phyloP scores from a whole-genome alignment of 2,888 invertebrate species.

The Rhagium mordax region DNA sequence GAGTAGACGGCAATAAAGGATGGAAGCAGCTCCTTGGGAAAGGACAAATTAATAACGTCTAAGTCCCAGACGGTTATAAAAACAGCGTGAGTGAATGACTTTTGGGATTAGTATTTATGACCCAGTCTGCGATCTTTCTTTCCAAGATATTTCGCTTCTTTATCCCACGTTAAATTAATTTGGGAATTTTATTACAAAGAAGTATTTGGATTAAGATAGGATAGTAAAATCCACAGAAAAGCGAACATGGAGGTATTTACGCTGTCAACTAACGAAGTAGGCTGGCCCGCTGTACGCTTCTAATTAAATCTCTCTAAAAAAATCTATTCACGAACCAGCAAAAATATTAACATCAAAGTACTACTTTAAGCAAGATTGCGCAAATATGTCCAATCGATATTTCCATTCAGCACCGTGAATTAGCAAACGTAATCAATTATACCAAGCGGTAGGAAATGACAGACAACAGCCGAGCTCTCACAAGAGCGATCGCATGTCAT shows the following conservation, averaged over 20 bases:
- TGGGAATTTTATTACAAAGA: background rate
- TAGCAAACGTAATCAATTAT: background rate
- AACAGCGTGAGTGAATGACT: constrained; percentile 8
- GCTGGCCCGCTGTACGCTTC: no score
- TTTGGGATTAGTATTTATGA: constrained; percentile 22
- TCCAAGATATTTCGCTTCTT: background rate
- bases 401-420: background rate
- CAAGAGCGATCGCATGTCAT: background rate
- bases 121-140: constrained; percentile 6
- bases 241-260: no score
- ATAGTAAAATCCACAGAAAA: no score
- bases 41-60: constrained; percentile 26
- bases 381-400: no score
- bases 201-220: background rate
- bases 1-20: background rate
- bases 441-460: background rate
- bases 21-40: background rate
- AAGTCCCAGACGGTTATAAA: constrained; percentile 23
- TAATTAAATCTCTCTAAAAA: no score
- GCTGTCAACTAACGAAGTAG: no score
- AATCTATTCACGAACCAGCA: no score
- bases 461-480: background rate
- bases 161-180: background rate
- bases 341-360: no score
- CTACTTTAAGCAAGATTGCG: no score